Percentiles rank a stretch among this genome's conserved stretches.
Conservation (phyloP, 2,113 vertebrate genomes). For the Nesoenas mayeri region DNA sequence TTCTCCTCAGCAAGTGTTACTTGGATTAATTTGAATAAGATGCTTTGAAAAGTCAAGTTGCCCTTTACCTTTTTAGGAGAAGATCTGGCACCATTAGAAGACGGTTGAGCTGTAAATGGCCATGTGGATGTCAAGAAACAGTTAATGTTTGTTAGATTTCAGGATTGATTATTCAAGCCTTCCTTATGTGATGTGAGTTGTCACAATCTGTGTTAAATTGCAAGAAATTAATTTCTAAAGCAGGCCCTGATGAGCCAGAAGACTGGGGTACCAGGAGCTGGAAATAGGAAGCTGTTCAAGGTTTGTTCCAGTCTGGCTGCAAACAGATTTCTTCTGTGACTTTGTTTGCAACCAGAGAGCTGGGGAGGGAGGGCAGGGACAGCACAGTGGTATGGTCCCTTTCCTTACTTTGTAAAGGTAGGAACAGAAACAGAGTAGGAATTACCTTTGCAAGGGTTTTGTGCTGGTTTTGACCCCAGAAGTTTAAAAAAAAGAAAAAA, state of each 20-base stretch:
- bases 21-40: background rate
- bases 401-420: background rate
- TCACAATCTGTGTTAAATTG: background rate
- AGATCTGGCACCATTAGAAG: background rate
- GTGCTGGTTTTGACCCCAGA: constrained; percentile 34
- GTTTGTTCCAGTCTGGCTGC: background rate
- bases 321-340: background rate
- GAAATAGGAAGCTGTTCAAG: background rate
- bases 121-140: background rate
- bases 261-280: background rate
- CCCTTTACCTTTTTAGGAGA: background rate
- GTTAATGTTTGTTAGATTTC: background rate
- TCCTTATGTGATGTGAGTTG: background rate
- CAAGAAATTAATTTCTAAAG: background rate
- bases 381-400: background rate
- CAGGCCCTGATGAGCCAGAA: background rate
- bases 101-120: background rate
- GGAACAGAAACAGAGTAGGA: background rate
- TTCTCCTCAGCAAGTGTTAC: background rate
- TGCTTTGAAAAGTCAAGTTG: background rate
- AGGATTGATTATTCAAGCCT: background rate
- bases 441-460: constrained; percentile 49
- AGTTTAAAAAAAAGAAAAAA: background rate
- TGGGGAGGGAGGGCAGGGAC: background rate
- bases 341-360: background rate